Base-by-base conservation (phyloP, 1,140 invertebrate species). In the Drosophila navojoa region DNA sequence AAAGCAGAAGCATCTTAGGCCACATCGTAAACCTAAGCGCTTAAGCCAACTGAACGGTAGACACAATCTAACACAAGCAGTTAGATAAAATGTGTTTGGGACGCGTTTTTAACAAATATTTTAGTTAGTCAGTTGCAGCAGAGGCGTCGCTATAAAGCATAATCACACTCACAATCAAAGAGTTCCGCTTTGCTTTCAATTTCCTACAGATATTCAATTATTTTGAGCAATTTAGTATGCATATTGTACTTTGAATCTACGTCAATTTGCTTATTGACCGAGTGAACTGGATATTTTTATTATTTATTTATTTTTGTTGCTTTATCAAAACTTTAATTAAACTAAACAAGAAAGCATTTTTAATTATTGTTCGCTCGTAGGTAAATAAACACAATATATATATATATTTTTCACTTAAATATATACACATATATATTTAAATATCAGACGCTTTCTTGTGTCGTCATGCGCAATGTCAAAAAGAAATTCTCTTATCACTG, bases 271-370 rank as follows among this genome's bases (percentile, higher is more conserved):
- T n/a, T 72, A 47, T 71, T 71, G 69, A 59, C 69, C 69, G 67
- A 67, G 53, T 58, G 35, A 38, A 71, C 47, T 59, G 47, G 61
- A 74, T 76, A 68, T 69, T 66, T 77, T 29, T 29, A 29, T 29
- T 29, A 29, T 29, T 29, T 29, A 29, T 29, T 29, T 29, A 32
- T 32, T 32, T 32, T 9, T 32, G 5, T 85, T 77, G n/a, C n/a
- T 79, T 86, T 81, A 80, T 82, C 76, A 29, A 73, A 77, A 77
- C 77, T 84, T 84, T 84, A 84, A 84, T 84, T 84, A 86, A 84
- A 74, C 79, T 86, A 77, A 84, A 80, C 73, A 77, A 77, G 81
- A 80, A 64, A 79, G 61, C 81, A 67, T 77, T 86, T 84, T 84
- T 84, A 84, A 84, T 84, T 84, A 86, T 74, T 86, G 73, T 85